Evolutionary conservation across 2,888 invertebrate genomes (phyloP).

Genomic region (Apamea anceps): DNA sequence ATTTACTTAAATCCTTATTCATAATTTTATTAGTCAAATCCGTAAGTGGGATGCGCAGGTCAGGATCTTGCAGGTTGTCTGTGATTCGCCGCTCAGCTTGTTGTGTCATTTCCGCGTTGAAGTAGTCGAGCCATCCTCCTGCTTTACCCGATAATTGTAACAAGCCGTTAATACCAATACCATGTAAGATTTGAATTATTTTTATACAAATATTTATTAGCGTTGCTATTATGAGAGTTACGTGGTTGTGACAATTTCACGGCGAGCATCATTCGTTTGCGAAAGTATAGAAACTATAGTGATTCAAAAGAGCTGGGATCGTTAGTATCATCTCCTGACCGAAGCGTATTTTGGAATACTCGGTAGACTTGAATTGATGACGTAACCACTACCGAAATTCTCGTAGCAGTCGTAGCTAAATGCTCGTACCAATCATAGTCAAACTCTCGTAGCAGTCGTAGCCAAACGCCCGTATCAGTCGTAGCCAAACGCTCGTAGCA

Average conservation of each 20-base stretch:
- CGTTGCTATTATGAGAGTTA: neutral
- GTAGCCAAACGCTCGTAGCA: too few species aligned
- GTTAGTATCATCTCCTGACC: too few species aligned
- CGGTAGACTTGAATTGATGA: neutral
- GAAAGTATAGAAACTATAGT: neutral
- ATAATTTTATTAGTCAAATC: conserved; percentile 6
- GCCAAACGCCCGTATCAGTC: too few species aligned
- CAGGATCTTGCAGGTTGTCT: conserved; percentile 54
- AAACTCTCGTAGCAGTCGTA: too few species aligned
- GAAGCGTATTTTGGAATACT: neutral
- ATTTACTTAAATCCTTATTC: too few species aligned
- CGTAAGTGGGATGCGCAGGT: conserved; percentile 84
- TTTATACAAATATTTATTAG: too few species aligned
- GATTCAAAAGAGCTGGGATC: neutral
- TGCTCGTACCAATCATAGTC: neutral
- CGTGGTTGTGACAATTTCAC: neutral
- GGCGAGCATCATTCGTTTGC: neutral
- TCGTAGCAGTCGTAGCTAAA: too few species aligned
- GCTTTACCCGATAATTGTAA: conserved; percentile 31
- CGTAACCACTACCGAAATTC: neutral
- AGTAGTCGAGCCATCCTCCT: conserved; percentile 38
- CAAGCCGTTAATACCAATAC: neutral
- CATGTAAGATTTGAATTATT: neutral
- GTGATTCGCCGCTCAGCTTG: conserved; percentile 78
- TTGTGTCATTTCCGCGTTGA: conserved; percentile 90